phyloP scores from a whole-genome alignment of 2,113 vertebrate species.

The Dermatemys mawii region DNA sequence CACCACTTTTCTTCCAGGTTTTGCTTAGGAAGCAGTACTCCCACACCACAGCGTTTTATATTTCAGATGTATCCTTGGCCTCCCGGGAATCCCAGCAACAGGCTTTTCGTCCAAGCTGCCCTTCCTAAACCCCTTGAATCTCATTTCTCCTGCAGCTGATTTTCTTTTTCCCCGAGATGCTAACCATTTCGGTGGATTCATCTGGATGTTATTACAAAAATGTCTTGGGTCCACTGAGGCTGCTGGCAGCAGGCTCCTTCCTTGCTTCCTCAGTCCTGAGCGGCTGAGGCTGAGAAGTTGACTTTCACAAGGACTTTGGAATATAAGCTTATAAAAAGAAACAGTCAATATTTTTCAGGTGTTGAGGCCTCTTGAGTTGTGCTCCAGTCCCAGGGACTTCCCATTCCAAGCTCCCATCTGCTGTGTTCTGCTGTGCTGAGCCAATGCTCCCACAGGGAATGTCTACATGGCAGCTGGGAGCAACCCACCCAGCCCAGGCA shows the following conservation, averaged over 20 bases:
- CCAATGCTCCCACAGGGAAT: constrained; percentile 13
- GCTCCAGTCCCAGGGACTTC: not conserved
- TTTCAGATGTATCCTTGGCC: constrained; percentile 45
- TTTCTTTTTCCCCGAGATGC: constrained; percentile 53
- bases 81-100: constrained; percentile 7
- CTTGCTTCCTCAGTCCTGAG: constrained; percentile 72
- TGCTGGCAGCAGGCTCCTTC: constrained; percentile 73
- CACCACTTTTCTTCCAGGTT: constrained; percentile 2
- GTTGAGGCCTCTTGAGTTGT: constrained; percentile 46
- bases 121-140: constrained; percentile 68
- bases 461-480: not conserved
- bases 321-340: constrained; percentile 58
- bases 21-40: constrained; percentile 44
- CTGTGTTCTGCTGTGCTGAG: constrained; percentile 33
- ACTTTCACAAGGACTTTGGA: constrained; percentile 67
- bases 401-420: constrained; percentile 15
- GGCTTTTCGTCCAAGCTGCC: constrained; percentile 51
- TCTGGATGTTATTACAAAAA: constrained; percentile 80
- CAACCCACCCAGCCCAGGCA: not conserved
- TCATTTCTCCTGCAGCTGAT: constrained; percentile 70
- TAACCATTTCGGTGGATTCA: constrained; percentile 75
- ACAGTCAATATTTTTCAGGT: constrained; percentile 64
- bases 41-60: constrained; percentile 36
- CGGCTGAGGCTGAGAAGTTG: constrained; percentile 35
- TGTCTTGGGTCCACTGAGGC: constrained; percentile 66